Conservation (phyloP, 2,888 invertebrate species). For the Himalopsyche tibetana region DNA sequence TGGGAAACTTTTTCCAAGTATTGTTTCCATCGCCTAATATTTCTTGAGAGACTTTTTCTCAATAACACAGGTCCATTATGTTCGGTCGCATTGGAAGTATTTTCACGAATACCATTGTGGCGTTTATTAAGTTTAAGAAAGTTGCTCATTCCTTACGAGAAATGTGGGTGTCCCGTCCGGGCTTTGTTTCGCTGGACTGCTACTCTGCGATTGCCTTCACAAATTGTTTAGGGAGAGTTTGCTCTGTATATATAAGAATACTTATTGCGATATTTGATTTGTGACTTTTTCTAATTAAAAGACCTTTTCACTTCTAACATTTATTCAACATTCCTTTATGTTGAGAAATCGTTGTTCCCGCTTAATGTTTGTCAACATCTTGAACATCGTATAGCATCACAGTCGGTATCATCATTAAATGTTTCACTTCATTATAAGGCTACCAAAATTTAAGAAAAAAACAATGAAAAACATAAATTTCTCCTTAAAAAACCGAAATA, state of each 20-base stretch:
- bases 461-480: too few relatives aligned
- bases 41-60: conserved; percentile 58
- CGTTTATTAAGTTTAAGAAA: conserved; percentile 61
- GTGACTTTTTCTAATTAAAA: conserved; percentile 42
- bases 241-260: conserved; percentile 46
- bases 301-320: conserved; percentile 10
- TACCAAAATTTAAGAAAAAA: too few relatives aligned
- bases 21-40: conserved; percentile 50
- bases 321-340: background rate
- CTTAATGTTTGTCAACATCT: background rate
- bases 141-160: conserved; percentile 59
- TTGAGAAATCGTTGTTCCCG: background rate
- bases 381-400: background rate
- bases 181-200: conserved; percentile 53
- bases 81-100: conserved; percentile 54
- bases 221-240: conserved; percentile 52
- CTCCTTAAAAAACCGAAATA: too few relatives aligned
- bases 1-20: conserved; percentile 36
- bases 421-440: too few relatives aligned
- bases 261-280: conserved; percentile 40
- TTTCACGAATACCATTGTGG: conserved; percentile 58
- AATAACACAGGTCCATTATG: conserved; percentile 59
- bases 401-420: too few relatives aligned
- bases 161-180: conserved; percentile 51
- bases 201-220: conserved; percentile 49